phyloP scores from a whole-genome alignment of 2,888 invertebrate genomes.

The Tipula unca region DNA sequence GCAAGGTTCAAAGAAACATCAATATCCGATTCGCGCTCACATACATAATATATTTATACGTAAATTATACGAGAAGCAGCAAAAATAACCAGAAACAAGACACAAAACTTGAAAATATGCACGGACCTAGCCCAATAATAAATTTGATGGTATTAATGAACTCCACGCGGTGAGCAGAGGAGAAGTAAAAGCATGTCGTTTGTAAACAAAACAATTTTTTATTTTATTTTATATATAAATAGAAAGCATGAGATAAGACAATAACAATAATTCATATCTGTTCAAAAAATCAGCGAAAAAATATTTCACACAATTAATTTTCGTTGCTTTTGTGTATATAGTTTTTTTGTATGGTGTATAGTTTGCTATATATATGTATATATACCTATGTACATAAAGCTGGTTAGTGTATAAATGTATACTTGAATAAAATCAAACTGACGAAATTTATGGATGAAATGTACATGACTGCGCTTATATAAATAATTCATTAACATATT shows the following conservation, averaged over 20 bases:
- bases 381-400: too few species aligned
- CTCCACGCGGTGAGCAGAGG: not conserved
- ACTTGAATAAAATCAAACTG: too few species aligned
- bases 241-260: not conserved
- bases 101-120: not conserved
- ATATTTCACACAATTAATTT: not conserved
- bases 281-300: not conserved
- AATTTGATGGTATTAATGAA: not conserved
- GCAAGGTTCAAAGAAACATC: not conserved
- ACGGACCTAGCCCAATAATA: slow-evolving; percentile 14
- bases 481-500: too few species aligned
- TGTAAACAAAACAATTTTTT: not conserved
- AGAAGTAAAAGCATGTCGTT: not conserved
- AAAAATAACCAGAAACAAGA: not conserved
- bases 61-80: not conserved
- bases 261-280: not conserved
- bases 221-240: not conserved
- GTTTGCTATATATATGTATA: too few species aligned
- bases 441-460: too few species aligned
- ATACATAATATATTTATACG: not conserved
- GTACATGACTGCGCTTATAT: too few species aligned
- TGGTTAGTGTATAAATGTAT: too few species aligned
- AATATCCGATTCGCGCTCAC: not conserved
- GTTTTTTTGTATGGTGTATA: too few species aligned
- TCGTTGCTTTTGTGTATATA: too few species aligned